Conservation (phyloP, 2,888 invertebrate genomes). For the Sceliomorpha sp. region DNA sequence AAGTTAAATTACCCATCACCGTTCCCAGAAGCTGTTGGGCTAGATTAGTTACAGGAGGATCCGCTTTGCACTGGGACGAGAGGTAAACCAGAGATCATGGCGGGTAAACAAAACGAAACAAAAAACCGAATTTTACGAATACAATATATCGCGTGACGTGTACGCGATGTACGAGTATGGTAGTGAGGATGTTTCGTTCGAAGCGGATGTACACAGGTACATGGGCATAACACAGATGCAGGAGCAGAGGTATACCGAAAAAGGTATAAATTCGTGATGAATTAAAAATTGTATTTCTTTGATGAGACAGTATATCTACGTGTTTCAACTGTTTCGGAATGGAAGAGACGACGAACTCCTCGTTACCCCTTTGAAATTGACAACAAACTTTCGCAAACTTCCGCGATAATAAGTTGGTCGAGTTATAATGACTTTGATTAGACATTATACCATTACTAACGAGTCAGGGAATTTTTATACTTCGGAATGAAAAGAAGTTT, state of each 20-base stretch:
- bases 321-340: neutral
- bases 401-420: slow-evolving; percentile 25
- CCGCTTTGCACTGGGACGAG: slow-evolving; percentile 6
- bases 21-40: slow-evolving; percentile 13
- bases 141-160: slow-evolving; percentile 13
- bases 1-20: slow-evolving; percentile 9
- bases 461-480: slow-evolving; percentile 17
- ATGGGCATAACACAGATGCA: too few relatives aligned
- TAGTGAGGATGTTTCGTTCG: slow-evolving; percentile 16
- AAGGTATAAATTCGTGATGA: slow-evolving; percentile 1
- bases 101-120: slow-evolving; percentile 17
- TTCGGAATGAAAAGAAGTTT: slow-evolving; percentile 13
- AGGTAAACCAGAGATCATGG: slow-evolving; percentile 13
- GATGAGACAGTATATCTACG: neutral
- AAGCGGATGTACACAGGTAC: too few relatives aligned
- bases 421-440: slow-evolving; percentile 53
- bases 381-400: slow-evolving; percentile 27
- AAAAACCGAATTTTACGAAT: slow-evolving; percentile 14
- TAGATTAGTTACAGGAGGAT: slow-evolving; percentile 18
- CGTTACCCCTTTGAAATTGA: slow-evolving; percentile 10
- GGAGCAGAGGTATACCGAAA: too few relatives aligned
- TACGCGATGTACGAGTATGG: slow-evolving; percentile 15
- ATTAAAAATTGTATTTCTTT: slow-evolving; percentile 10
- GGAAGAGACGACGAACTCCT: neutral
- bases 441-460: slow-evolving; percentile 30